Conservation (phyloP, 2,113 vertebrate species). For the Geococcyx californianus region DNA sequence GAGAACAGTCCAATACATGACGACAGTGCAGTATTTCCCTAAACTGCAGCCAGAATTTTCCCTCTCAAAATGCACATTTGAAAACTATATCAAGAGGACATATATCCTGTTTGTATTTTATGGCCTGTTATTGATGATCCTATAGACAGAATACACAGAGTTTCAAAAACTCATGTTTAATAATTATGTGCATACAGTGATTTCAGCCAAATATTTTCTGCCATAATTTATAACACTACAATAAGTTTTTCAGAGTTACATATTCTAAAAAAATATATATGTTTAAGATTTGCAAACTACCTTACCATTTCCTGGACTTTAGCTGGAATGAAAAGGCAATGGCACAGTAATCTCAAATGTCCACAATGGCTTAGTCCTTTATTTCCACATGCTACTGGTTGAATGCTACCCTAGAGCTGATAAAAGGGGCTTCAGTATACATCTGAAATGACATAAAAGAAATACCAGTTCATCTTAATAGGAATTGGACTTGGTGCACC, state of each 20-base stretch:
- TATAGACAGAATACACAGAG: background rate
- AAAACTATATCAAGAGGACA: background rate
- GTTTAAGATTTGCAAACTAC: background rate
- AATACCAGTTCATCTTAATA: background rate
- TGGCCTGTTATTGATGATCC: background rate
- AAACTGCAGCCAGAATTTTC: background rate
- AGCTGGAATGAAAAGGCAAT: background rate
- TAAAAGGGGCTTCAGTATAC: background rate
- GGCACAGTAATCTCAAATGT: background rate
- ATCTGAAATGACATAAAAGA: background rate
- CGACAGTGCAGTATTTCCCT: background rate
- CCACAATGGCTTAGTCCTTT: background rate
- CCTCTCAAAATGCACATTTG: background rate
- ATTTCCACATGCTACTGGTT: background rate
- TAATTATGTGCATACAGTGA: background rate
- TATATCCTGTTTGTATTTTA: background rate
- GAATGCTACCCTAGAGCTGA: background rate
- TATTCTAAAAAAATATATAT: background rate
- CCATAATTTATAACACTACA: background rate
- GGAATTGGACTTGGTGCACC: background rate
- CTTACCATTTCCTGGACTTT: background rate
- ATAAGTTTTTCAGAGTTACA: background rate
- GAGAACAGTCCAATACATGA: background rate
- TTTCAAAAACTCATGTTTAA: background rate
- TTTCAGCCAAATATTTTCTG: background rate